These are phyloP conservation scores for Prunella fulvescens DNA, from an alignment of 2,113 vertebrate genomes.

Conservation along the genomic window DNA sequence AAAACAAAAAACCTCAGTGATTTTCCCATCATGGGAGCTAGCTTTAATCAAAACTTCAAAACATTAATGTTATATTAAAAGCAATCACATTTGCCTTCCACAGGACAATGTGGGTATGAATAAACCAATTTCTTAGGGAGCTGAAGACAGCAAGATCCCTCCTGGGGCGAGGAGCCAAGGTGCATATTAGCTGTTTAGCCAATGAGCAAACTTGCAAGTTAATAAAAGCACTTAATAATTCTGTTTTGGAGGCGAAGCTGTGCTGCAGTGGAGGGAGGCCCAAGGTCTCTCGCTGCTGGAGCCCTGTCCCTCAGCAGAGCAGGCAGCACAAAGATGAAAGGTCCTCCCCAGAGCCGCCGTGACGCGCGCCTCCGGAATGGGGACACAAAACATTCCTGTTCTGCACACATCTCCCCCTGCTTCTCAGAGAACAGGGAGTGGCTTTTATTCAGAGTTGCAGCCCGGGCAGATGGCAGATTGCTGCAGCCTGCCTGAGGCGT, in stretches of 20 bases:
- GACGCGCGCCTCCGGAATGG: background rate
- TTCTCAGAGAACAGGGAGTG: background rate
- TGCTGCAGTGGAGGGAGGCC: background rate
- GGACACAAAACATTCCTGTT: background rate
- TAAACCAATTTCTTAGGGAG: background rate
- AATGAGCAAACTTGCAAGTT: background rate
- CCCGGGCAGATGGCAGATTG: background rate
- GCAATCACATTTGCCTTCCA: background rate
- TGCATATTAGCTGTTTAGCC: background rate
- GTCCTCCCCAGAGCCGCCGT: background rate
- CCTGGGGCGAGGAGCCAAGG: background rate
- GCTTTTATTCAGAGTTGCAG: background rate
- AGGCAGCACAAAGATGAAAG: background rate
- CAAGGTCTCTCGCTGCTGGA: background rate
- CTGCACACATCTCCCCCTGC: background rate
- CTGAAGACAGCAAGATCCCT: background rate
- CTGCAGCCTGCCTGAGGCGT: background rate
- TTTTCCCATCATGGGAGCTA: background rate
- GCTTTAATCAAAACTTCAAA: constrained; percentile 4
- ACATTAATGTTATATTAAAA: constrained; percentile 8
- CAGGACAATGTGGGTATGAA: background rate
- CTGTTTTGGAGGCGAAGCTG: background rate
- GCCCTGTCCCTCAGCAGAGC: background rate
- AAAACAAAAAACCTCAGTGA: background rate
- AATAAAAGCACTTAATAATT: constrained; percentile 16